Evolutionary conservation across 1,140 invertebrate genomes (phyloP), one percentile per base, ranked within the genome.

Genomic region (Leptopilina boulardi): DNA sequence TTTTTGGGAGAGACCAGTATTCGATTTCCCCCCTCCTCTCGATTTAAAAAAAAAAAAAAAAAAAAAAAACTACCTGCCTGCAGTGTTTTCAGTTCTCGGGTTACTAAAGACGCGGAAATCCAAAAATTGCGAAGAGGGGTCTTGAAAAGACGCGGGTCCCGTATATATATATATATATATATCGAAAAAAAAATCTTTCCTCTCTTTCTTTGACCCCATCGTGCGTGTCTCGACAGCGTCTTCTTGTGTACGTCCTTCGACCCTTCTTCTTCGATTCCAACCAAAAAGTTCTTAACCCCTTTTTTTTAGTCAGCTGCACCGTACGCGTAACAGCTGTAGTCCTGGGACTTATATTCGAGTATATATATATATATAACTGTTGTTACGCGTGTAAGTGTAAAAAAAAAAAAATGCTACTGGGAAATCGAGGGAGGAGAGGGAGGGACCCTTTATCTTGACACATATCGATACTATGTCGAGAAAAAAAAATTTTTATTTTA

Each of bases 91-190:
- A 81, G 76, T 88, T 89, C 89, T 91, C 88, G 75, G 84, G 84
- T 90, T 90, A 90, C 89, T 90, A 91, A 90, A 91, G 89, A 90
- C 88, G 83, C 88, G 89, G 88, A 90, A 90, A 90, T 90, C 86
- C 88, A 89, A 81, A 90, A 90, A 90, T 89, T 84, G 87, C 88
- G 86, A 89, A 87, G 59, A 66, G 59, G 85, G 86, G 85, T 73
- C 77, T 78, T 76, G 76, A 82, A 79, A 79, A 80, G 75, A 73
- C 72, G 26, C 71, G 73, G 71, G 66, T 81, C 82, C 82, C 77
- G 79, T 74, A 59, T 59, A 59, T 10, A 54, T 75, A 30, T 75
- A 75, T 42, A 34, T 66, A 15, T 66, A 56, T 51, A 71, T 42
- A 74, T 75, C 79, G 78, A 80, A 38, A 75, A 73, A n/a, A n/a